Evolutionary conservation across 2,113 vertebrate species (phyloP).

Genomic region (Gallinago jamesoni): DNA sequence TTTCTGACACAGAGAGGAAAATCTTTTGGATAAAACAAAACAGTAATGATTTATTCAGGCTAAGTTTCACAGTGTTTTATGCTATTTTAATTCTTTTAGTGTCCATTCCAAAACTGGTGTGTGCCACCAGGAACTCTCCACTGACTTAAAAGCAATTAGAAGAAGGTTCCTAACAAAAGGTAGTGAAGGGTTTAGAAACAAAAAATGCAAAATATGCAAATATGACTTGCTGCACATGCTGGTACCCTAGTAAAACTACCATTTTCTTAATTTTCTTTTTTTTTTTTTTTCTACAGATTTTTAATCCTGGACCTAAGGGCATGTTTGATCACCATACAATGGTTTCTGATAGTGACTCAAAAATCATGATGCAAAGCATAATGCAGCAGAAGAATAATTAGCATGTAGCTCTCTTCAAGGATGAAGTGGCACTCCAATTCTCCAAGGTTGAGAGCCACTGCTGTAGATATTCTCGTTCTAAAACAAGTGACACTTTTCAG

Average conservation of each 20-base stretch:
- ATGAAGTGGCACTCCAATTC: constrained; percentile 2
- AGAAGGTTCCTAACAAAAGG: not conserved
- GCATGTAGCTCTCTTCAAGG: not conserved
- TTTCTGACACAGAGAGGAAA: not conserved
- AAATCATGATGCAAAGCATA: not conserved
- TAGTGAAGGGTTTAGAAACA: not conserved
- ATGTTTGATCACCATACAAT: not conserved
- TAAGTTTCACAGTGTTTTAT: not conserved
- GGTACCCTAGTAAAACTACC: accelerated
- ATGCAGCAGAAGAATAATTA: not conserved
- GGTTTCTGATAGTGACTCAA: not conserved
- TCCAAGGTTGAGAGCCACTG: not conserved
- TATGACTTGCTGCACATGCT: not conserved
- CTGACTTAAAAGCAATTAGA: not conserved
- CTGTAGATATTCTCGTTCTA: not conserved
- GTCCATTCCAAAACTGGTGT: not conserved
- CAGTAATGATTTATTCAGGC: not conserved
- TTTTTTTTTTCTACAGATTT: not conserved
- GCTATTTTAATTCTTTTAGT: not conserved
- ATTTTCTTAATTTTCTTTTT: not conserved
- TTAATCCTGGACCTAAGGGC: not conserved
- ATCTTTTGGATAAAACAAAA: not conserved
- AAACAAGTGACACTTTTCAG: not conserved
- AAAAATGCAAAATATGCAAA: not conserved
- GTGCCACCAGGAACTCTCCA: not conserved